Conservation (phyloP, 2,888 invertebrate genomes). For the Tinea semifulvella region DNA sequence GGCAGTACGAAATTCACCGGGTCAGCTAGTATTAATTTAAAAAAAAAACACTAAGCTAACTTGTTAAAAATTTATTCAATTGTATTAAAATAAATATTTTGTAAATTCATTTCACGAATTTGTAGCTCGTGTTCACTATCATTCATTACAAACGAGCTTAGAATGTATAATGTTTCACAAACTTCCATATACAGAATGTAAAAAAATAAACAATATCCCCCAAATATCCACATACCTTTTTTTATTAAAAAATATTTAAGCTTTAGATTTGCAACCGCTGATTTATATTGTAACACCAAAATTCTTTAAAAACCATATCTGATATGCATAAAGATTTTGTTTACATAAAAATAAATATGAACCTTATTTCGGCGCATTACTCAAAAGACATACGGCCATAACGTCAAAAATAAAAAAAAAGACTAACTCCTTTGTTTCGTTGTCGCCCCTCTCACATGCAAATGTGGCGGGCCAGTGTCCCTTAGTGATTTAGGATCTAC, state of each 20-base stretch:
- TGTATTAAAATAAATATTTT: neutral
- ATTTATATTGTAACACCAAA: neutral
- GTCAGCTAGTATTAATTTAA: too few species aligned
- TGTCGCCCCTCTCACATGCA: conserved; percentile 60
- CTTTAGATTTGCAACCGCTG: neutral
- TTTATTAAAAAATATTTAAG: neutral
- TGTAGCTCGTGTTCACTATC: neutral
- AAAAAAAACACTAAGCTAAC: too few species aligned
- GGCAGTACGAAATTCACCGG: too few species aligned
- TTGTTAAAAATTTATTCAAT: too few species aligned
- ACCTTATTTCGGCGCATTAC: conserved; percentile 3
- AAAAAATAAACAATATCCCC: too few species aligned
- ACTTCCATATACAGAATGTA: too few species aligned
- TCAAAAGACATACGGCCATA: conserved; percentile 5
- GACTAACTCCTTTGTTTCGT: conserved; percentile 48
- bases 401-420: conserved; percentile 19
- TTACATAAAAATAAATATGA: conserved; percentile 1
- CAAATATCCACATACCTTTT: neutral
- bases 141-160: neutral
- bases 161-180: too few species aligned
- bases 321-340: neutral
- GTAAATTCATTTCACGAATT: neutral
- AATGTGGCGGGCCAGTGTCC: conserved; percentile 35
- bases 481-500: conserved; percentile 48
- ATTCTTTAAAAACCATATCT: conserved; percentile 3